Percentiles rank a stretch among this genome's conserved stretches.
phyloP scores from a whole-genome alignment of 2,888 invertebrate genomes.

The Lasioglossum pauxillum region DNA sequence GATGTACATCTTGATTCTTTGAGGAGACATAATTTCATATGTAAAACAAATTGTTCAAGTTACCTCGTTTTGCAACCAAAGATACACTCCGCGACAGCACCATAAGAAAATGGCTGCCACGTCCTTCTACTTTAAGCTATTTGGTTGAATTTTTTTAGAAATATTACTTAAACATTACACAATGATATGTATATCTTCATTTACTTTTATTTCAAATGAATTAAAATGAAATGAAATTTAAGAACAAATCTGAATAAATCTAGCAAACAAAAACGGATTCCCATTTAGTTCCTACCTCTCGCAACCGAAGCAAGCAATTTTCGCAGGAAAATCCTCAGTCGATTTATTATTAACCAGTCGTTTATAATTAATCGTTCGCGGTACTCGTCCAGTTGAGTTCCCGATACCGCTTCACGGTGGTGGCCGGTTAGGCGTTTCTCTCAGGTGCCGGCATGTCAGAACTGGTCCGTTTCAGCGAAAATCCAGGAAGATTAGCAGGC shows the following conservation, averaged over 20 bases:
- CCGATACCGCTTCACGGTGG: not conserved
- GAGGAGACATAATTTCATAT: no score
- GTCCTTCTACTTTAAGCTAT: not conserved
- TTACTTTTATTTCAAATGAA: no score
- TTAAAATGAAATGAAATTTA: not conserved
- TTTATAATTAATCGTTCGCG: not conserved
- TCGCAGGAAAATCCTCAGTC: not conserved
- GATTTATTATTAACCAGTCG: not conserved
- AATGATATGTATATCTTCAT: not conserved
- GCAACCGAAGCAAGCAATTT: not conserved
- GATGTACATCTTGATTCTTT: no score
- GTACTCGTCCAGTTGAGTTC: not conserved
- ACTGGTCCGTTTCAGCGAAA: conserved; percentile 8
- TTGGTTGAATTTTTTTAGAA: not conserved
- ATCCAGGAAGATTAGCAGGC: conserved; percentile 4
- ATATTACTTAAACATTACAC: not conserved
- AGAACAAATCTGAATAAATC: no score
- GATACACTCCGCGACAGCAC: no score
- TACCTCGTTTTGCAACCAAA: no score
- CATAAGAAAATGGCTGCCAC: not conserved
- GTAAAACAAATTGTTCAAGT: no score
- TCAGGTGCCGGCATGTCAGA: conserved; percentile 25
- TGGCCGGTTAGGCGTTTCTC: conserved; percentile 14
- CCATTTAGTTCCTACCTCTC: no score
- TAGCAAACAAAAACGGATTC: no score